Percentiles rank a stretch among this genome's conserved stretches.
Conservation (phyloP, 2,113 vertebrate genomes). For the Suncus etruscus region DNA sequence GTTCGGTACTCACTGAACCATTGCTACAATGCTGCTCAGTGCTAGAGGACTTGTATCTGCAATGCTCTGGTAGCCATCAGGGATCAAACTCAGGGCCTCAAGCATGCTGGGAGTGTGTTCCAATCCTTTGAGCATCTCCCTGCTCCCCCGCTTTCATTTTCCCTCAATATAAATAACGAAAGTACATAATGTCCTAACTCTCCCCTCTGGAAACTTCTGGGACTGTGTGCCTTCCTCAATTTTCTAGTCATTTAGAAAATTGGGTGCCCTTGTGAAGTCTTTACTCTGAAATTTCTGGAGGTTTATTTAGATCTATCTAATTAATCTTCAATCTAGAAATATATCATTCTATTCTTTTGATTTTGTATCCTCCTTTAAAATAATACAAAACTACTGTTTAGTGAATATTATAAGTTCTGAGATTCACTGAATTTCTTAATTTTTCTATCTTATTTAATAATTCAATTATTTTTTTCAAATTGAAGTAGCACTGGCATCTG, state of each 20-base stretch:
- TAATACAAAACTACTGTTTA: neutral
- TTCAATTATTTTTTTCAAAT: too few species aligned
- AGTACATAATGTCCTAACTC: neutral
- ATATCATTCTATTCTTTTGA: neutral
- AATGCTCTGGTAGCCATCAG: too few species aligned
- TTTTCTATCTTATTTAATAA: too few species aligned
- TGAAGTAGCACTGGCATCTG: too few species aligned
- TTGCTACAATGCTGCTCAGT: too few species aligned
- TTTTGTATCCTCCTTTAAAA: neutral
- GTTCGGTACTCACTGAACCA: too few species aligned
- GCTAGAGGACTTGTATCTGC: too few species aligned
- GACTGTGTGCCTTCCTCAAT: neutral
- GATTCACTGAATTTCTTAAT: neutral
- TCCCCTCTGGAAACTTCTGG: neutral
- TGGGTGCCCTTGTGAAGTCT: neutral
- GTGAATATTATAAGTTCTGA: neutral
- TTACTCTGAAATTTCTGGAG: neutral
- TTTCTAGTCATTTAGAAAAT: constrained; percentile 19
- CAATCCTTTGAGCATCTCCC: neutral
- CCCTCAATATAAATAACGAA: neutral
- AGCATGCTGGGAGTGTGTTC: neutral
- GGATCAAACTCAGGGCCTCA: too few species aligned
- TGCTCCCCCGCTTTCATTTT: too few species aligned
- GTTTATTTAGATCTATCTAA: neutral
- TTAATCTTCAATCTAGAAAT: neutral